phyloP scores from a whole-genome alignment of 2,113 vertebrate genomes.

The Ptychochromis oligacanthus region DNA sequence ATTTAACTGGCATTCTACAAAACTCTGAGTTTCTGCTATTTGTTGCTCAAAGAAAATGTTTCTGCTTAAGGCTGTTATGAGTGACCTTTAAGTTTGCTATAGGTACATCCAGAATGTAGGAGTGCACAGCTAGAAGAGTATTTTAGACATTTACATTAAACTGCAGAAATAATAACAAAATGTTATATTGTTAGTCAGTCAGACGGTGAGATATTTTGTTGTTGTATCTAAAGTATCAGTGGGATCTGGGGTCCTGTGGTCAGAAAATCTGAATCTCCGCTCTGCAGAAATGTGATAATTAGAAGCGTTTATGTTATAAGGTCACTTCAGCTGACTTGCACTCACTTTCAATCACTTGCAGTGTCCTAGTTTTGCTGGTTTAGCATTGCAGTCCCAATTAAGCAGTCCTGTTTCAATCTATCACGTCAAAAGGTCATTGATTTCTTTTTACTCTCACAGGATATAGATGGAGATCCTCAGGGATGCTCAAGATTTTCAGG shows the following conservation, averaged over 20 bases:
- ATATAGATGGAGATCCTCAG: neutral
- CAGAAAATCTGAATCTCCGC: neutral
- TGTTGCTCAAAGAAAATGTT: neutral
- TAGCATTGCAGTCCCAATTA: constrained; percentile 46
- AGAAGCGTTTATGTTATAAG: constrained; percentile 17
- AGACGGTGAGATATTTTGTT: neutral
- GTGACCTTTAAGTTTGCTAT: neutral
- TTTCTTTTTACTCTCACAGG: constrained; percentile 30
- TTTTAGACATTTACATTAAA: neutral
- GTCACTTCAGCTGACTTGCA: constrained; percentile 15
- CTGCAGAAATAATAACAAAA: constrained; percentile 2
- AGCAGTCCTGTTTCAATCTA: constrained; percentile 47
- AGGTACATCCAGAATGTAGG: neutral
- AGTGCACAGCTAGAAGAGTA: neutral
- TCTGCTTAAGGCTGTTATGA: neutral
- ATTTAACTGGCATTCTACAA: constrained; percentile 2
- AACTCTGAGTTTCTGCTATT: neutral
- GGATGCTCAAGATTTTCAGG: constrained; percentile 14
- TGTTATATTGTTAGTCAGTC: neutral
- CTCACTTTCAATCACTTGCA: constrained; percentile 30
- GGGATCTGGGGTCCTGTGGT: no score
- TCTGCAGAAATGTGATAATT: constrained; percentile 6
- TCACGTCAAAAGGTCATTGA: constrained; percentile 58
- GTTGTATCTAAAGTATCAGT: neutral
- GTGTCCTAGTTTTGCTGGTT: constrained; percentile 58